Conservation (phyloP, 53 echinoderm and acorn worm genomes). For the Patiria pectinifera region DNA sequence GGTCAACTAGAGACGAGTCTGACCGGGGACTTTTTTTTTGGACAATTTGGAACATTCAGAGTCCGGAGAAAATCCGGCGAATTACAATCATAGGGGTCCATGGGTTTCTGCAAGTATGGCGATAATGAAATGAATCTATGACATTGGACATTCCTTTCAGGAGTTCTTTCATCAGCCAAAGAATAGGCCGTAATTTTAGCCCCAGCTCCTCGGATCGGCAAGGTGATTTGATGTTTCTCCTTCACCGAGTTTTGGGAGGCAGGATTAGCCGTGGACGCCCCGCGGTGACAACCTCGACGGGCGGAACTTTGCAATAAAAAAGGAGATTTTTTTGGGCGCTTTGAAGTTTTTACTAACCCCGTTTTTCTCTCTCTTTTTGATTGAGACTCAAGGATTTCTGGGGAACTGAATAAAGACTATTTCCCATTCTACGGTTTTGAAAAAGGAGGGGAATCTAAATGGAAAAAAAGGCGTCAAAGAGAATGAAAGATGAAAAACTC, state of each 20-base stretch:
- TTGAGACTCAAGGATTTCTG: background rate
- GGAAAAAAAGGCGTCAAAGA: background rate
- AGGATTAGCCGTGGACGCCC: conserved; percentile 27
- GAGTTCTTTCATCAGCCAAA: background rate
- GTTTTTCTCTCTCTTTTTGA: background rate
- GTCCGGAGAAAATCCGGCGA: no score
- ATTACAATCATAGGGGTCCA: no score
- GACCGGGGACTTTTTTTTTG: no score
- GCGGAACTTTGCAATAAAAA: background rate
- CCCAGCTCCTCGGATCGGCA: background rate
- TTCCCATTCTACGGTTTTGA: background rate
- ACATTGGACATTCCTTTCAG: background rate
- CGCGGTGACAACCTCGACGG: background rate
- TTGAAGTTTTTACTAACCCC: background rate
- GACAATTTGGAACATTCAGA: no score
- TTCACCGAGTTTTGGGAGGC: background rate
- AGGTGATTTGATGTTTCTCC: background rate
- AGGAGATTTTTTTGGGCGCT: background rate
- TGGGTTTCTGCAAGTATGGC: no score
- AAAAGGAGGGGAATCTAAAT: background rate
- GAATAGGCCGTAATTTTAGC: conserved; percentile 1
- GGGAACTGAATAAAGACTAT: background rate
- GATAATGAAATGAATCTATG: no score
- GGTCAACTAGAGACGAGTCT: no score
- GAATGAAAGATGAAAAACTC: background rate